Percentiles rank a stretch among this genome's conserved stretches.
Conservation (phyloP, 2,797 vertebrate genomes). For the Acanthiza pusilla region DNA sequence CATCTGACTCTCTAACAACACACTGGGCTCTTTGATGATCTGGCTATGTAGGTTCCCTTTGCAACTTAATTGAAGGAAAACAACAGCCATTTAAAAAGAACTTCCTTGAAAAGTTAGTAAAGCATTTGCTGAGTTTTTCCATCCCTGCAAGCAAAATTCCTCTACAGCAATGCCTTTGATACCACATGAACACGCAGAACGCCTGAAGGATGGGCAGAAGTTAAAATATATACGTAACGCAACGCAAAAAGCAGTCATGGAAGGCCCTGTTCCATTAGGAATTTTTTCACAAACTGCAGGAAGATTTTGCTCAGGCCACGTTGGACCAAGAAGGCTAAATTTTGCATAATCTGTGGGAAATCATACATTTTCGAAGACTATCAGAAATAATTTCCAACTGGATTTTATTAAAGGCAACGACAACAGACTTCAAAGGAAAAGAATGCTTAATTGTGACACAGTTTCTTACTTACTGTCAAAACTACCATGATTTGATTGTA, state of each 20-base stretch:
- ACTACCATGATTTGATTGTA: not conserved
- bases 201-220: not conserved
- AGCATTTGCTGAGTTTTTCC: not conserved
- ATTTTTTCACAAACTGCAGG: not conserved
- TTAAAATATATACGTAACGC: rapidly evolving
- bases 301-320: not conserved
- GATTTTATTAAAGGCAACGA: not conserved
- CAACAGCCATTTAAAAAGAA: not conserved
- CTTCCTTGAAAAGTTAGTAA: not conserved
- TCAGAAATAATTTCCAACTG: not conserved
- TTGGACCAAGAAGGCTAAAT: not conserved
- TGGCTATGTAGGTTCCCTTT: not conserved
- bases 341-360: not conserved
- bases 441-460: not conserved
- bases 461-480: not conserved
- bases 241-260: not conserved
- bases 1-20: not conserved
- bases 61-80: not conserved
- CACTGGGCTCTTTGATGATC: not conserved
- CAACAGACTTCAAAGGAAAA: not conserved
- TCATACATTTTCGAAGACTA: not conserved
- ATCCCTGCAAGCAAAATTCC: not conserved
- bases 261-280: not conserved
- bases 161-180: not conserved
- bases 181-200: rapidly evolving